These are phyloP conservation scores for Setipinna tenuifilis DNA, from an alignment of 2,797 vertebrate species.

Conservation along the genomic window DNA sequence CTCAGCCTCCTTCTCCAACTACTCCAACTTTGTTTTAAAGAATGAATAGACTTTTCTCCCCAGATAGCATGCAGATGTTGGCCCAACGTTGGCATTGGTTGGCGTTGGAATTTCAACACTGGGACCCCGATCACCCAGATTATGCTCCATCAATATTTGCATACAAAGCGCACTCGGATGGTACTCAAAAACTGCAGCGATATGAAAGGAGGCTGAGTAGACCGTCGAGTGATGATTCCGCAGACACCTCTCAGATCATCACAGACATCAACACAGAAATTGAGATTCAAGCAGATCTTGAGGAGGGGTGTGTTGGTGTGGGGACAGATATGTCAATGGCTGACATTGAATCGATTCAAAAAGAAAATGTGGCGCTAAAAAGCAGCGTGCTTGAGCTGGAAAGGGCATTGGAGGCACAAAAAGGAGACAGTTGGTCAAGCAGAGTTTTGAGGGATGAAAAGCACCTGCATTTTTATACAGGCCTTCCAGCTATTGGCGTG, in stretches of 20 bases:
- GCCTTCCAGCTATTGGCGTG: background rate
- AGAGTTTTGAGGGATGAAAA: background rate
- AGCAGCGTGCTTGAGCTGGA: background rate
- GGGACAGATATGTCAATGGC: background rate
- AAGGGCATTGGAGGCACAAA: background rate
- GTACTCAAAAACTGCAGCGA: background rate
- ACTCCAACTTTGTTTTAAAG: too few species aligned
- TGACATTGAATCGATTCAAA: background rate
- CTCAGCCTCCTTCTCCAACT: too few species aligned
- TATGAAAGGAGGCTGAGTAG: background rate
- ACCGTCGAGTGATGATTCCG: background rate
- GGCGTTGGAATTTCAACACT: too few species aligned
- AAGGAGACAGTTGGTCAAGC: background rate
- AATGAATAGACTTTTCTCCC: too few species aligned
- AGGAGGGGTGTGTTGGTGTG: background rate
- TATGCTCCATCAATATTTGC: too few species aligned
- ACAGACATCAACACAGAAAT: too few species aligned
- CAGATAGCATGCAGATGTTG: too few species aligned
- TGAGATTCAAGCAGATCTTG: background rate
- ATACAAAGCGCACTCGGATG: too few species aligned
- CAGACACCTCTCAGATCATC: background rate
- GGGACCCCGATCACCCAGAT: too few species aligned
- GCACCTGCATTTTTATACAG: background rate
- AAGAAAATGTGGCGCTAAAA: background rate
- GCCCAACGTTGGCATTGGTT: too few species aligned